A percentile compares a stretch with the other conserved stretches of the same genome.
These are phyloP conservation scores for Pseudotriccus pelzelni DNA, from an alignment of 2,797 vertebrate genomes.

Conservation along the genomic window DNA sequence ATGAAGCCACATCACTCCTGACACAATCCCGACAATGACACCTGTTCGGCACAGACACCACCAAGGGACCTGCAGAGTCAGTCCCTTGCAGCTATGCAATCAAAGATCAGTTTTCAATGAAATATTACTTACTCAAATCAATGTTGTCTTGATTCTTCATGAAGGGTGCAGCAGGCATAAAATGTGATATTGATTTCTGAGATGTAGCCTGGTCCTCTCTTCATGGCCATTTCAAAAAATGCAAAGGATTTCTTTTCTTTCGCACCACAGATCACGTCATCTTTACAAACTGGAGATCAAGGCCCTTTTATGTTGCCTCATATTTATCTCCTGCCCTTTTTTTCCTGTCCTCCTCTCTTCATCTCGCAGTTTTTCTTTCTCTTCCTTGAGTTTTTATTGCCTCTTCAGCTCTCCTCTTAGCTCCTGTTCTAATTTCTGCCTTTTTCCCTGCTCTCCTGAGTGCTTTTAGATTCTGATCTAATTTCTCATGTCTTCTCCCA, in stretches of 20 bases:
- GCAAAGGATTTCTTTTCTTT: slow-evolving; percentile 70
- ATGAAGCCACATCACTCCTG: not conserved
- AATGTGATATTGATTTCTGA: slow-evolving; percentile 78
- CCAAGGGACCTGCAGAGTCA: not conserved
- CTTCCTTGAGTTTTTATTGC: slow-evolving; percentile 73
- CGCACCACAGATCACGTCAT: slow-evolving; percentile 29
- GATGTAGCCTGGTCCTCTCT: slow-evolving; percentile 57
- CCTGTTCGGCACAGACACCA: slow-evolving; percentile 3
- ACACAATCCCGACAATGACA: not conserved
- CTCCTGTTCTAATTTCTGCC: slow-evolving; percentile 80
- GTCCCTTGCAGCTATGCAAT: slow-evolving; percentile 52
- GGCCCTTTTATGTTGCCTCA: slow-evolving; percentile 50
- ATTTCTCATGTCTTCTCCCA: slow-evolving; percentile 80
- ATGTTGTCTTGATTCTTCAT: slow-evolving; percentile 75
- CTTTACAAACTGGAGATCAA: slow-evolving; percentile 47
- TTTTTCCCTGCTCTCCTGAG: slow-evolving; percentile 77
- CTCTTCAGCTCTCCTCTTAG: slow-evolving; percentile 75
- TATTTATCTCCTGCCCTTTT: slow-evolving; percentile 64
- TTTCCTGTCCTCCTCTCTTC: slow-evolving; percentile 44
- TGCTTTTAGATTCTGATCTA: slow-evolving; percentile 77
- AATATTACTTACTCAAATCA: slow-evolving; percentile 82
- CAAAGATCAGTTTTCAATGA: slow-evolving; percentile 73
- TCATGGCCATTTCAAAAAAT: slow-evolving; percentile 68
- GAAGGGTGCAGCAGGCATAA: slow-evolving; percentile 81
- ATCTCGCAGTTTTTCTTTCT: slow-evolving; percentile 66